Conservation (phyloP, 2,888 invertebrate species). For the Helobdella robusta region DNA sequence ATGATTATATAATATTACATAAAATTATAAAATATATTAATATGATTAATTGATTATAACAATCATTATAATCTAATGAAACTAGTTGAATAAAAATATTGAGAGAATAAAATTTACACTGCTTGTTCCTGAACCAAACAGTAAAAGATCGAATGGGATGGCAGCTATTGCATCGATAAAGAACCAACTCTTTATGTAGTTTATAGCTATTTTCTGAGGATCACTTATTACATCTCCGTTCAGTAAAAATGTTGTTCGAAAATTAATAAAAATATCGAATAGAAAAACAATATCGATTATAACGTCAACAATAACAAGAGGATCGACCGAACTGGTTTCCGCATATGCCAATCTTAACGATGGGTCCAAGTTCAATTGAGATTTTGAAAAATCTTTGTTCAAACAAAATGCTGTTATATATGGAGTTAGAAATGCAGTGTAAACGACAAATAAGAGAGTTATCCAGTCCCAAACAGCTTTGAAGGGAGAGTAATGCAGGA, state of each 20-base stretch:
- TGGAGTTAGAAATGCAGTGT: conserved; percentile 50
- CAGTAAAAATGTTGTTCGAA: conserved; percentile 48
- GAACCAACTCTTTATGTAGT: conserved; percentile 69
- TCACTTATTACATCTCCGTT: conserved; percentile 48
- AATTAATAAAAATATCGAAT: conserved; percentile 49
- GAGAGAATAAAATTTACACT: conserved; percentile 42
- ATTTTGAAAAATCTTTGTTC: conserved; percentile 42
- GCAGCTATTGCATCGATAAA: conserved; percentile 95
- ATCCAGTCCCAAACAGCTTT: conserved; percentile 51
- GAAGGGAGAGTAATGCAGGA: conserved; percentile 50
- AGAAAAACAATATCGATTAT: conserved; percentile 50
- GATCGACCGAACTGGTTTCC: conserved; percentile 45
- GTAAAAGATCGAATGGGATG: conserved; percentile 90
- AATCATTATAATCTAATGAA: neutral
- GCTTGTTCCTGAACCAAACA: conserved; percentile 53
- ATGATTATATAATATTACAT: neutral
- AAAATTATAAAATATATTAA: neutral
- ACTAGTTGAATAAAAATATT: too few relatives aligned
- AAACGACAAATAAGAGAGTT: conserved; percentile 47
- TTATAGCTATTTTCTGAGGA: conserved; percentile 47
- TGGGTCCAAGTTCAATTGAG: conserved; percentile 27
- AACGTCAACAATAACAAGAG: conserved; percentile 48
- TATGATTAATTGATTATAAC: neutral
- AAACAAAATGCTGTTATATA: conserved; percentile 47
- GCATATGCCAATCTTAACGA: conserved; percentile 26